A percentile compares a stretch with the other conserved stretches of the same genome.
These are phyloP conservation scores for Leucoraja erinaceus DNA, from an alignment of 2,113 vertebrate species.

Conservation along the genomic window DNA sequence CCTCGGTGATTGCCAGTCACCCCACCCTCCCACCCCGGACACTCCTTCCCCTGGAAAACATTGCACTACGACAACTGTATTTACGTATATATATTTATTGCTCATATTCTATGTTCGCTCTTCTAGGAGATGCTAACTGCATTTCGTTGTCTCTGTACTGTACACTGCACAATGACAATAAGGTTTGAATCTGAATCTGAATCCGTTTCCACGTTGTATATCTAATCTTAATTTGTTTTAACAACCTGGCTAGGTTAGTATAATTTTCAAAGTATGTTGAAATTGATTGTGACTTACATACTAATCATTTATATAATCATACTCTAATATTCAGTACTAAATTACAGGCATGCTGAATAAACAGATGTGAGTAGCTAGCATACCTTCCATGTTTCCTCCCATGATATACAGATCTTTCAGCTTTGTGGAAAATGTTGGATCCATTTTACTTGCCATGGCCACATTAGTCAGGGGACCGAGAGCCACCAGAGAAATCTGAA, in stretches of 20 bases:
- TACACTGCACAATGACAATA: too few species aligned
- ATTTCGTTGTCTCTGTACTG: too few species aligned
- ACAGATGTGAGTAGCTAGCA: not conserved
- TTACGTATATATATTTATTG: too few species aligned
- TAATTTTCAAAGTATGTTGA: not conserved
- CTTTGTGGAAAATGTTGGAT: constrained; percentile 56
- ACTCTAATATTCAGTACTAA: not conserved
- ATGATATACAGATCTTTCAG: constrained; percentile 62
- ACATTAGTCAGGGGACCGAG: constrained; percentile 65
- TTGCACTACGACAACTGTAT: too few species aligned
- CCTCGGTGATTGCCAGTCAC: too few species aligned
- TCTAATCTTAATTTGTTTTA: too few species aligned
- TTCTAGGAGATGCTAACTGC: too few species aligned
- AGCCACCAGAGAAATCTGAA: constrained; percentile 61
- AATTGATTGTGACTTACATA: not conserved
- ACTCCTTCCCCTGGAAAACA: too few species aligned
- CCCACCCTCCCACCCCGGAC: too few species aligned
- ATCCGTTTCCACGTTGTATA: too few species aligned
- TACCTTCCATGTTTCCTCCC: constrained; percentile 70
- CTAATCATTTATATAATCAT: not conserved
- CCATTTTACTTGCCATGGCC: constrained; percentile 58
- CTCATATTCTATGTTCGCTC: too few species aligned
- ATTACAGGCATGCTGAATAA: not conserved
- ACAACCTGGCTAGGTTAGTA: not conserved
- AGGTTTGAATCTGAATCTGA: too few species aligned